phyloP scores from a whole-genome alignment of 2,888 invertebrate species.

The Morpho deidamia region DNA sequence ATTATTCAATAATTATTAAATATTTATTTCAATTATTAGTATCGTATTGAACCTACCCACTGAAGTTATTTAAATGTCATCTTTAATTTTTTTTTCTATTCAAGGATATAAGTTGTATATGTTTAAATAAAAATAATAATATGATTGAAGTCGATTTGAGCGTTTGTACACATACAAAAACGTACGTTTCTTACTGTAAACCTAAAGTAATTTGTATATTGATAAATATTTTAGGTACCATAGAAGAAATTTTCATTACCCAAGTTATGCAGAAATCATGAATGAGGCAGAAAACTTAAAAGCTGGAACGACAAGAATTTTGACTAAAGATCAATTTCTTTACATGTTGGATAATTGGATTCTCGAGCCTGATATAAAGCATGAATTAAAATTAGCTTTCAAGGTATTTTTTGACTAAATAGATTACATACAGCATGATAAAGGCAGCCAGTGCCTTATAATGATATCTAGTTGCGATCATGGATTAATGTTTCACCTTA shows the following conservation, averaged over 20 bases:
- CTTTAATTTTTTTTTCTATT: too few relatives aligned
- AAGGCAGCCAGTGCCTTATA: too few relatives aligned
- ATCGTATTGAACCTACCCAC: background rate
- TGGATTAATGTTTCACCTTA: too few relatives aligned
- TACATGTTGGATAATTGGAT: slow-evolving; percentile 53
- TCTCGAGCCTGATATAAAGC: slow-evolving; percentile 47
- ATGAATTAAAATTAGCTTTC: slow-evolving; percentile 59
- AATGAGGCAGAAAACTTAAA: slow-evolving; percentile 48
- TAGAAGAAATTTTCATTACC: slow-evolving; percentile 55
- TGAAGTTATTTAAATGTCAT: too few relatives aligned
- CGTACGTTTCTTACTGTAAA: too few relatives aligned
- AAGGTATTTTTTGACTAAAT: slow-evolving; percentile 30
- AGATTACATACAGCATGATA: too few relatives aligned
- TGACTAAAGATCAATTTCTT: slow-evolving; percentile 57
- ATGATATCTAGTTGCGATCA: too few relatives aligned
- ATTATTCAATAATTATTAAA: background rate
- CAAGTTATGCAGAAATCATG: slow-evolving; percentile 59
- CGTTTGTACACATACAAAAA: too few relatives aligned
- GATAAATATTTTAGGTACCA: slow-evolving; percentile 44
- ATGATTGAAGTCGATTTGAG: too few relatives aligned
- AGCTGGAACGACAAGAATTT: slow-evolving; percentile 41
- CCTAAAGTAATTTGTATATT: too few relatives aligned
- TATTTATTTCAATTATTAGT: background rate
- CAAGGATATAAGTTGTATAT: too few relatives aligned
- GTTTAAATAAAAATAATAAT: too few relatives aligned